Base-by-base conservation (phyloP, 2,113 vertebrate genomes). In the Tachycineta bicolor region DNA sequence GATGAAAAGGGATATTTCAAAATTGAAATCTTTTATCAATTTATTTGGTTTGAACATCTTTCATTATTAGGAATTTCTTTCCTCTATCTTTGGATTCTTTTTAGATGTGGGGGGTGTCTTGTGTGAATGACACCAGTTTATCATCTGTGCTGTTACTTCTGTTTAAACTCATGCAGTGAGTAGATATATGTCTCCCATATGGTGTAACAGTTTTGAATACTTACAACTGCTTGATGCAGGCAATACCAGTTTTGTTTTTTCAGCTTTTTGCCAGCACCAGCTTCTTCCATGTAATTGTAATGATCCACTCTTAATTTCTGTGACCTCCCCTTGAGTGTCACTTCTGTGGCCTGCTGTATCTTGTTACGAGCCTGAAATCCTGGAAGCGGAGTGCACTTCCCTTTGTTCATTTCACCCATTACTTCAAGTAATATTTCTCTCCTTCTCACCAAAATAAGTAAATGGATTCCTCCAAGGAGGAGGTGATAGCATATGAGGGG, bases 121-220 rank as follows among this genome's bases (percentile, higher is more conserved):
- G 26, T 55, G 73, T 67, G 83, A 90, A 67, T 88, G 59, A 69
- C 80, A 92, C 64, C 31, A 75, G 5, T 88, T 92, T 83, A 56
- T 89, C 46, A 81, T 77, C 64, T 5, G 1, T 92, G 63, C 86
- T 92, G 75, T 86, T 88, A 80, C 46, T 59, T 77, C 67, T 92
- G 34, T 92, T 92, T 74, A 87, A 95, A 93, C 59, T 83, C 80
- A 33, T 74, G 76, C 33, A 78, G 53, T 52, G 69, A 77, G 60
- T 89, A 88, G 87, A 81, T 89, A 67, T 87, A 77, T 90, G 14
- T 70, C 49, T 83, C 86, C 75, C 88, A 74, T 94, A 86, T 83
- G 83, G 63, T 80, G 39, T 67, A 53, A 50, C 69, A 81, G 50
- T 81, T 90, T 83, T 75, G 71, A 89, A 80, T 80, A 62, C 55